Base-by-base conservation (phyloP, 2,113 vertebrate species). In the Calidris pugnax region DNA sequence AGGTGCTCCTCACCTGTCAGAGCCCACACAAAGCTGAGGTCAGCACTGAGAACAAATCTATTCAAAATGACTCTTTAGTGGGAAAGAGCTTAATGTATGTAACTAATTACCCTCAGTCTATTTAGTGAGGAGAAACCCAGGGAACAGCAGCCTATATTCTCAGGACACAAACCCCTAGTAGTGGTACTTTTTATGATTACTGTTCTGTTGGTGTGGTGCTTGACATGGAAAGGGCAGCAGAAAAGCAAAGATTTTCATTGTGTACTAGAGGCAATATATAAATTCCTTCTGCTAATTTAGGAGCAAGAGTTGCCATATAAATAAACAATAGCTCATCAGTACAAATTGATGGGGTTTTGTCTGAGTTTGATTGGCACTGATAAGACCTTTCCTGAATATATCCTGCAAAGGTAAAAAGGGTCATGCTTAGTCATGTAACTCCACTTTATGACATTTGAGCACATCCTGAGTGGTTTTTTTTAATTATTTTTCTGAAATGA, bases 301-400 rank as follows among this genome's bases (percentile, higher is more conserved):
- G 39, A 63, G 28, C 18, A 30, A 77, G 14, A 10, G n/a, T 32
- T 79, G 50, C 14, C 67, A 67, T 53, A 78, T 27, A 85, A 95
- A 93, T 55, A 89, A 93, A 87, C 55, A 83, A 57, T 39, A 93
- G 53, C 71, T 89, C 87, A 85, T 69, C 82, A 79, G 71, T 50
- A 48, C 67, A 80, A 89, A 83, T 53, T 85, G 78, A 62, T 80
- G 50, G 12, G 63, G 59, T 66, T 96, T 94, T 94, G 82, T 90
- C 68, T 50, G 47, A 84, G 32, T 74, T 87, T 67, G 66, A 67
- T 56, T 63, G n/a, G 74, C 87, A 64, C 32, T 87, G 57, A 7
- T 32, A 72, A 82, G 35, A 85, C 53, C 43, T 75, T 82, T 85
- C n/a, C 77, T 73, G 53, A 94, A 69, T 62, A 45, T 24, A 85